A percentile compares a stretch with the other conserved stretches of the same genome.
These are phyloP conservation scores for Drosophila koepferae DNA, from an alignment of 2,888 invertebrate genomes.

Conservation along the genomic window DNA sequence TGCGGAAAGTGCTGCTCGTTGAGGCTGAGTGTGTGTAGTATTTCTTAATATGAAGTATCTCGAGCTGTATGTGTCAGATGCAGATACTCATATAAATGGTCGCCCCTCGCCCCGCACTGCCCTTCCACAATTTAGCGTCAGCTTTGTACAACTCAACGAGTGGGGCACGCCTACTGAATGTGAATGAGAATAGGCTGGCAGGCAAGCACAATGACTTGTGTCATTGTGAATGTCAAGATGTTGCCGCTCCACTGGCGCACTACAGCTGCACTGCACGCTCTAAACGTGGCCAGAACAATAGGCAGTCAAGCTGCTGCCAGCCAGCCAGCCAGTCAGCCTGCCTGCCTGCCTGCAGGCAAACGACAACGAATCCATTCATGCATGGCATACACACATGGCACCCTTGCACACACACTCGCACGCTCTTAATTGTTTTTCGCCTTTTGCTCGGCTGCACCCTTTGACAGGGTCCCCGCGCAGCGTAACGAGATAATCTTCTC, in stretches of 20 bases:
- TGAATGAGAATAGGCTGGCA: slow-evolving; percentile 5
- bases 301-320: slow-evolving; percentile 49
- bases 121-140: slow-evolving; percentile 52
- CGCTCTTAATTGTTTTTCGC: slow-evolving; percentile 69
- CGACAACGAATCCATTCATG: slow-evolving; percentile 61
- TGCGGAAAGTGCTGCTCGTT: slow-evolving; percentile 8
- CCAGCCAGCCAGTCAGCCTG: background rate
- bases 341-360: slow-evolving; percentile 47
- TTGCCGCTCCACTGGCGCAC: slow-evolving; percentile 48
- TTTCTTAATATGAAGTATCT: slow-evolving; percentile 53
- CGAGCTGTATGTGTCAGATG: slow-evolving; percentile 54
- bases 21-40: slow-evolving; percentile 9
- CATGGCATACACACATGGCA: slow-evolving; percentile 33
- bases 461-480: slow-evolving; percentile 41
- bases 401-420: slow-evolving; percentile 17
- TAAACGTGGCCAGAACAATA: slow-evolving; percentile 55
- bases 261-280: slow-evolving; percentile 29
- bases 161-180: background rate
- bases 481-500: slow-evolving; percentile 63
- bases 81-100: slow-evolving; percentile 32
- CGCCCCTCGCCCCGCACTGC: background rate
- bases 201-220: slow-evolving; percentile 19
- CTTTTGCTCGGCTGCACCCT: slow-evolving; percentile 64
- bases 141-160: slow-evolving; percentile 11
- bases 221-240: slow-evolving; percentile 68